Percentiles rank a stretch among this genome's conserved stretches.
Evolutionary conservation across 2,113 vertebrate species (phyloP).

Genomic region (Mustela lutreola): DNA sequence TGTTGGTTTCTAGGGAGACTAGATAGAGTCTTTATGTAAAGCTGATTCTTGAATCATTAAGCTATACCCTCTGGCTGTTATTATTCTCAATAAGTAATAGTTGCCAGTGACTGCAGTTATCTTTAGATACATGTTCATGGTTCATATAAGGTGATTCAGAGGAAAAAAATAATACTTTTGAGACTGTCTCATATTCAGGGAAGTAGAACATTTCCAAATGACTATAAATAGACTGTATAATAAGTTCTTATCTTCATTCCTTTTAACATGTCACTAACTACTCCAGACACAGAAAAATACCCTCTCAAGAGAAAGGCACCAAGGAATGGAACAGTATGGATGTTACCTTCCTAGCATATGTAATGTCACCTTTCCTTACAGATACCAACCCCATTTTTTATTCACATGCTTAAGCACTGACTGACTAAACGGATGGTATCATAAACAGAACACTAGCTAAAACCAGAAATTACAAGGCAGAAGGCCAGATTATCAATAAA

Average conservation of each 20-base stretch:
- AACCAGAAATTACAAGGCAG: constrained; percentile 41
- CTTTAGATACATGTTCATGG: constrained; percentile 73
- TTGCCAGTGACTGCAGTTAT: constrained; percentile 64
- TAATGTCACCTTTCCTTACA: constrained; percentile 40
- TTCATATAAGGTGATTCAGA: constrained; percentile 62
- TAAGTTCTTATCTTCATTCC: constrained; percentile 33
- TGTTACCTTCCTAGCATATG: neutral
- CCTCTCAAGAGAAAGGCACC: constrained; percentile 35
- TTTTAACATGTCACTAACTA: constrained; percentile 68
- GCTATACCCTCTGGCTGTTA: constrained; percentile 72
- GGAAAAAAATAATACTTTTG: constrained; percentile 56
- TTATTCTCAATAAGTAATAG: constrained; percentile 78
- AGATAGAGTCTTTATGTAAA: constrained; percentile 67
- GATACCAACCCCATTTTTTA: constrained; percentile 46
- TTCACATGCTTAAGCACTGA: neutral
- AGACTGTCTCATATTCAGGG: constrained; percentile 40
- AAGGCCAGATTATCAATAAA: constrained; percentile 66
- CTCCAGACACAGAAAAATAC: constrained; percentile 61
- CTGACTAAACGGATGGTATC: constrained; percentile 49
- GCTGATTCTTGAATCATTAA: constrained; percentile 75
- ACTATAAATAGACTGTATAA: constrained; percentile 64
- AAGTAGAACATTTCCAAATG: constrained; percentile 52
- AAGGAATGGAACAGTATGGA: neutral
- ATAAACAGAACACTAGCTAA: constrained; percentile 62
- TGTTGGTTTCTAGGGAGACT: constrained; percentile 75